A percentile compares a stretch with the other conserved stretches of the same genome.
phyloP scores from a whole-genome alignment of 2,113 vertebrate species.

The Ciconia maguari region DNA sequence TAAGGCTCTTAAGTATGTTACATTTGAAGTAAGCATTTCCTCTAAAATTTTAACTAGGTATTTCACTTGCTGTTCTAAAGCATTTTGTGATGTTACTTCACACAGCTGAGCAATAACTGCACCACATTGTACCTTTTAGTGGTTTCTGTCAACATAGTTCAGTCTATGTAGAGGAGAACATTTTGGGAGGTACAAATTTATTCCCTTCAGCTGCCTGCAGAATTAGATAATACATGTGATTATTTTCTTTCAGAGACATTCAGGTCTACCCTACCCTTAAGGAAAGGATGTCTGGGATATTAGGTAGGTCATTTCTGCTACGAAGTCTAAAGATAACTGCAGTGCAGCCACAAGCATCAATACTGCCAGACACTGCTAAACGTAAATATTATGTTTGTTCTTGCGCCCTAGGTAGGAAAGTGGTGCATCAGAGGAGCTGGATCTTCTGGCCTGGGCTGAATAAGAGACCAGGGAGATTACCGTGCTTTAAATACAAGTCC shows the following conservation, averaged over 20 bases:
- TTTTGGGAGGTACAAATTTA: background rate
- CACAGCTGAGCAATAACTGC: background rate
- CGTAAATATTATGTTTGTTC: background rate
- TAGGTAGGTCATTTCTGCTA: constrained; percentile 6
- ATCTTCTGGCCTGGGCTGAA: background rate
- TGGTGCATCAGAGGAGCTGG: background rate
- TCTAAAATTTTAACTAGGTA: background rate
- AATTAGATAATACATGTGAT: background rate
- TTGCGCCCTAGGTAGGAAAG: background rate
- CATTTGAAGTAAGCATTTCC: constrained; percentile 7
- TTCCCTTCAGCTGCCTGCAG: background rate
- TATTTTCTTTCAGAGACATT: background rate
- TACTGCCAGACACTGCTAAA: background rate
- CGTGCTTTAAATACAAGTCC: background rate
- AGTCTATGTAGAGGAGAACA: background rate
- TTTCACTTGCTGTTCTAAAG: background rate
- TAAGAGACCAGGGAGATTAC: background rate
- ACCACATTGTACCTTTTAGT: background rate
- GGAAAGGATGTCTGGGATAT: background rate
- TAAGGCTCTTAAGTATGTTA: background rate
- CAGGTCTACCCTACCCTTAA: background rate
- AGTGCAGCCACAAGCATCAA: background rate
- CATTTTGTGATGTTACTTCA: background rate
- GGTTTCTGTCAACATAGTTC: background rate
- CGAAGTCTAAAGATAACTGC: constrained; percentile 1